Evolutionary conservation across 2,113 vertebrate genomes (phyloP), one percentile per base, ranked within the genome.

Genomic region (Seriola dumerili): DNA sequence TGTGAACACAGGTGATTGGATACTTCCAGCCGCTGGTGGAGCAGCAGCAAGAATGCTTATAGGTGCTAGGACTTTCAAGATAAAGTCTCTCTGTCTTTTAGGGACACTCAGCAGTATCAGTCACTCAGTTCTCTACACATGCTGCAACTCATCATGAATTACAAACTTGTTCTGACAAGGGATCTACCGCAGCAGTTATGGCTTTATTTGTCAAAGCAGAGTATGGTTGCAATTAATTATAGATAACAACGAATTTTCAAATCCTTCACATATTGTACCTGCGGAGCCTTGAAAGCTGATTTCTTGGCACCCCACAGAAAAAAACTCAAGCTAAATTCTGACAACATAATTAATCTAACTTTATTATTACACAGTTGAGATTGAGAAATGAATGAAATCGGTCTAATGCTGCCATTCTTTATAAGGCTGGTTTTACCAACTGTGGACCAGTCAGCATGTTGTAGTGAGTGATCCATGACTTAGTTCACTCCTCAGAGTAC

Each of bases 401-500:
- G 17, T 62, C 4, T 19, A 36, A 67, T 42, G 58, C 48, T 36
- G 16, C 55, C 59, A 55, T 57, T 72, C n/a, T 69, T 64, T 61
- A 52, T 55, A 7, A 62, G 13, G 44, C 44, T 42, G 72, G 13
- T 67, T 71, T 80, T 17, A 69, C 21, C 29, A 40, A 42, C 17
- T 68, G 38, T 25, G 29, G 29, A 29, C 13, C 54, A 34, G 63
- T 38, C 52, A 74, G 72, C 59, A 69, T 84, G 65, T 77, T 78
- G 68, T 76, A 61, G 72, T 66, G 50, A 81, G 67, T 75, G 80
- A 64, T 75, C 29, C 55, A 54, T 46, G 69, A 75, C 68, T 75
- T 83, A 80, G 50, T 76, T 86, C 59, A 83, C 55, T 81, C 55
- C 38, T 71, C 40, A 6, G 76, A 84, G 72, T 58, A 55, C 63